Evolutionary conservation across 2,888 invertebrate species (phyloP).

Genomic region (Chaetoderma sp.): DNA sequence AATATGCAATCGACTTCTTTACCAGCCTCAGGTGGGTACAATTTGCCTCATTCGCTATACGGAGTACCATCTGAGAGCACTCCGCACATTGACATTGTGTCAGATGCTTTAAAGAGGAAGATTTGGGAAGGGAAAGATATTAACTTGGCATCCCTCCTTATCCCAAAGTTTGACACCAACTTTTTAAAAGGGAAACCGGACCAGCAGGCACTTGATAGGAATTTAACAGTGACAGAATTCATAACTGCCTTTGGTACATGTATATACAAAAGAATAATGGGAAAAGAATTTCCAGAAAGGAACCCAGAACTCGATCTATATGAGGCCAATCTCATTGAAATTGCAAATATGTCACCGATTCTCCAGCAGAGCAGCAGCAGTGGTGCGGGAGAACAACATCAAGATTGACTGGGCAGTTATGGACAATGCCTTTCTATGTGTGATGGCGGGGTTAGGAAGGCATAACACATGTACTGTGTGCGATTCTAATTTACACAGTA

Average conservation of each 20-base stretch:
- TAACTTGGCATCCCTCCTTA: constrained; percentile 12
- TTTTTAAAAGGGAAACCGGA: background rate
- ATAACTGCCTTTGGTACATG: constrained; percentile 17
- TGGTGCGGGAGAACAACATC: constrained; percentile 3
- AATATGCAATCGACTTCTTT: too few species aligned
- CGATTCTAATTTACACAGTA: too few species aligned
- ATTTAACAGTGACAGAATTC: constrained; percentile 11
- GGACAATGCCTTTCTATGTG: constrained; percentile 8
- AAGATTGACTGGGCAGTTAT: constrained; percentile 24
- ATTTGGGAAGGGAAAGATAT: constrained; percentile 18
- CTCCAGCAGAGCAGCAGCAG: constrained; percentile 12
- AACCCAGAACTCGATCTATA: constrained; percentile 16
- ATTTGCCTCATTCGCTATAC: constrained; percentile 12
- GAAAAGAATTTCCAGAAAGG: background rate
- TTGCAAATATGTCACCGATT: constrained; percentile 15
- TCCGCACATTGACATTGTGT: constrained; percentile 17
- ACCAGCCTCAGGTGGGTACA: constrained; percentile 9
- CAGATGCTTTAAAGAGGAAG: constrained; percentile 6
- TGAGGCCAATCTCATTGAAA: constrained; percentile 17
- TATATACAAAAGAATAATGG: constrained; percentile 18
- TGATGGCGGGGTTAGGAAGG: constrained; percentile 12
- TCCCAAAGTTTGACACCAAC: constrained; percentile 1
- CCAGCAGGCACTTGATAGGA: too few species aligned
- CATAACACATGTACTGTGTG: too few species aligned
- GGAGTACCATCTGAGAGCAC: constrained; percentile 16